These are phyloP conservation scores for Xenus cinereus DNA, from an alignment of 2,113 vertebrate genomes.

Conservation along the genomic window DNA sequence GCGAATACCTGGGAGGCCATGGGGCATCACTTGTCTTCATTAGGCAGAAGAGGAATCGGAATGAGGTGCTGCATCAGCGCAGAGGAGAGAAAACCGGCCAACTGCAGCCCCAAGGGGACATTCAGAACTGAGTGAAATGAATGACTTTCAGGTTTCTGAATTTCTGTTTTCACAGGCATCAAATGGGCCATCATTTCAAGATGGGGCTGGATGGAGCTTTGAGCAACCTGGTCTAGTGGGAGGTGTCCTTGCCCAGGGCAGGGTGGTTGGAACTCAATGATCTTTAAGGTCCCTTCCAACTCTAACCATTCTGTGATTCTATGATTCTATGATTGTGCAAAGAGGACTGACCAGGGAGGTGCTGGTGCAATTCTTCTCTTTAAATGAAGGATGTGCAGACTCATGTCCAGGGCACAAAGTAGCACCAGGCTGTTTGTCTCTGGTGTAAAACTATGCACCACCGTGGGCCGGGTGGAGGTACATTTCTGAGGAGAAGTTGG, in stretches of 20 bases:
- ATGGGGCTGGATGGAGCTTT: too few relatives aligned
- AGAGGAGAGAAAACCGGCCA: neutral
- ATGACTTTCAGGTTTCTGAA: neutral
- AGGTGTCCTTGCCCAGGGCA: too few relatives aligned
- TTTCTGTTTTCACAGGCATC: neutral
- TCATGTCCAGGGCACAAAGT: neutral
- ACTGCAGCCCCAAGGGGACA: neutral
- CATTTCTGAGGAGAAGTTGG: neutral
- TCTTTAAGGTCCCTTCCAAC: too few relatives aligned
- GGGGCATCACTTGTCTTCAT: neutral
- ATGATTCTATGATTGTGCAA: neutral
- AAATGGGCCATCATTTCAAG: neutral
- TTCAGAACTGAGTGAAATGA: neutral
- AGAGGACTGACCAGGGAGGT: neutral
- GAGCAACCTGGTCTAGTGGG: too few relatives aligned
- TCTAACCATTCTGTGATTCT: too few relatives aligned
- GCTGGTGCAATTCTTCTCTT: neutral
- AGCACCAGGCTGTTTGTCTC: neutral
- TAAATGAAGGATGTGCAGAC: neutral
- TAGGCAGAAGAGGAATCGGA: neutral
- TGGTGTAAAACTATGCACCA: too few relatives aligned
- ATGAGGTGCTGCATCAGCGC: neutral
- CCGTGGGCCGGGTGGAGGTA: neutral
- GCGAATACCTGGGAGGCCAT: neutral
- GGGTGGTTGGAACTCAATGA: too few relatives aligned